Base-by-base conservation (phyloP, 2,797 vertebrate genomes). In the Lagodon rhomboides region DNA sequence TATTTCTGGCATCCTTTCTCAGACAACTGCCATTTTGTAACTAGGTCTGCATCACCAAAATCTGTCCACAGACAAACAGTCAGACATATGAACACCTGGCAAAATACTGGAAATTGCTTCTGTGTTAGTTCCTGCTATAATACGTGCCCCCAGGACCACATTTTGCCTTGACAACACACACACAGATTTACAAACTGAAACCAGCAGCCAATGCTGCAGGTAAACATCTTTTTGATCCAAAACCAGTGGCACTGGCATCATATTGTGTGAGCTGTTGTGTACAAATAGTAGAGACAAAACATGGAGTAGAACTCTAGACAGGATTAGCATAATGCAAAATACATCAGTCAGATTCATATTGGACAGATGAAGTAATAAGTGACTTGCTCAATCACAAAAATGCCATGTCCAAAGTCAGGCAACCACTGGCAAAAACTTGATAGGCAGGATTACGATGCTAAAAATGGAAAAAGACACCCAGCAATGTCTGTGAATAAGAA, bases 171-270 rank as follows among this genome's bases (percentile, higher is more conserved):
- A 10, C 8, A 38, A 30, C 3, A 8, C 34, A 38, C 34, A 38
- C 9, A 38, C 34, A 38, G 34, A 38, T 30, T 30, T 38, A 38
- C 34, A 38, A 38, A 38, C 34, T 38, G 34, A 9, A 38, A 38
- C 34, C 34, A 38, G 34, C 9, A 38, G 34, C 6, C 34, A 38
- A 38, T 10, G 34, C 34, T 38, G 34, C 34, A 38, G 34, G 34
- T 38, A 75, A 68, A 49, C 1, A 58, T 4, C 3, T 56, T 17
- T 86, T 73, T 86, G n/a, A 75, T 75, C 56, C 56, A 65, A 20
- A 49, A 18, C 34, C 7, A 46, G 18, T 30, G 16, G 46, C n/a
- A 43, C 10, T 51, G 25, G 68, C 65, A 63, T 73, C 12, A 50
- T 12, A 41, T n/a, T 38, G n/a, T 41, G 27, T 61, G 12, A 41